Evolutionary conservation across 2,797 vertebrate species (phyloP).

Genomic region (Hydrocynus forskahlii): DNA sequence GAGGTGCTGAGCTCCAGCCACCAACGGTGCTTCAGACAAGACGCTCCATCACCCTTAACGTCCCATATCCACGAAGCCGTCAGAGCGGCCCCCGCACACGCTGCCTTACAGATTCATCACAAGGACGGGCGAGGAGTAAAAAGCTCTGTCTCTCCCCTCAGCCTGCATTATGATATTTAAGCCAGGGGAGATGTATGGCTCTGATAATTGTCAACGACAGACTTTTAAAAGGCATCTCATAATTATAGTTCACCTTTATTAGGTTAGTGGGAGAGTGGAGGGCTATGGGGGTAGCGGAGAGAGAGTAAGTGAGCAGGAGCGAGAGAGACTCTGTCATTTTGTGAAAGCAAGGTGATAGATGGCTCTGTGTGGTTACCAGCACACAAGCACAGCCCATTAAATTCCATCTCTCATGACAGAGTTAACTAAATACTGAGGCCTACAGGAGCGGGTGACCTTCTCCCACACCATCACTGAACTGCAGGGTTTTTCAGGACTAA

Average conservation of each 20-base stretch:
- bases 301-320: background rate
- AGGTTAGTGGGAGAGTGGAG: conserved; percentile 38
- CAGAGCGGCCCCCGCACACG: background rate
- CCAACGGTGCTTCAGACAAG: background rate
- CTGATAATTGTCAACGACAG: conserved; percentile 54
- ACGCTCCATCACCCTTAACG: conserved; percentile 9
- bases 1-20: background rate
- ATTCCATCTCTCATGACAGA: conserved; percentile 36
- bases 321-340: conserved; percentile 34
- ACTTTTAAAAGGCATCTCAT: conserved; percentile 61
- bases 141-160: background rate
- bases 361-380: conserved; percentile 40
- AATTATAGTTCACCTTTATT: conserved; percentile 62
- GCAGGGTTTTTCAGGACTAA: background rate
- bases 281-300: no score
- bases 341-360: conserved; percentile 56
- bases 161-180: conserved; percentile 48
- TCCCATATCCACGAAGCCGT: background rate
- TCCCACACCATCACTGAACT: background rate
- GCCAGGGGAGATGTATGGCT: conserved; percentile 44
- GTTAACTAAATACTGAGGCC: conserved; percentile 10
- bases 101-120: background rate
- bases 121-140: background rate
- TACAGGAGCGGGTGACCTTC: background rate
- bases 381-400: conserved; percentile 37